A percentile compares a stretch with the other conserved stretches of the same genome.
Evolutionary conservation across 2,113 vertebrate species (phyloP).

Genomic region (Illadopsis cleaveri): DNA sequence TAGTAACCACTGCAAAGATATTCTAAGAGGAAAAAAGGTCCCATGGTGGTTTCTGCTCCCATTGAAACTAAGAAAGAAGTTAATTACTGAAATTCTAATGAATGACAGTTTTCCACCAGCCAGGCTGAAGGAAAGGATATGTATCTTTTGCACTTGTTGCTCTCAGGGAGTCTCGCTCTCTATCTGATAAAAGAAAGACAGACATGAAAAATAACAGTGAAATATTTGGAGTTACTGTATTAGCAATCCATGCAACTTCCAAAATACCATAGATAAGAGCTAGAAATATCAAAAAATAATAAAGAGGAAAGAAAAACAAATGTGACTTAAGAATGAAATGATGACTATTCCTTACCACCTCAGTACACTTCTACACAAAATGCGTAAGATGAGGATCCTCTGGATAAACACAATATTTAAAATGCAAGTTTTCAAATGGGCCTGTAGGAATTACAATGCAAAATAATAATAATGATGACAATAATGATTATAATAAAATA

Average conservation of each 20-base stretch:
- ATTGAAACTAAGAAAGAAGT: neutral
- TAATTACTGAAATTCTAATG: neutral
- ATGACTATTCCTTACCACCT: slow-evolving; percentile 19
- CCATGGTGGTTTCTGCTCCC: neutral
- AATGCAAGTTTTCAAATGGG: neutral
- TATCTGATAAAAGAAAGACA: slow-evolving; percentile 38
- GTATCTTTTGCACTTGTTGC: neutral
- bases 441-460: neutral
- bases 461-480: neutral
- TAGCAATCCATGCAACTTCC: slow-evolving; percentile 30
- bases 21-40: neutral
- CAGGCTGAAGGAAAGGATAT: neutral
- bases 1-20: neutral
- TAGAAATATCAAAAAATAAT: slow-evolving; percentile 40
- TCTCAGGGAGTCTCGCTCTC: neutral
- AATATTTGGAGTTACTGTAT: slow-evolving; percentile 17
- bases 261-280: slow-evolving; percentile 14
- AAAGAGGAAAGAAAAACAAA: slow-evolving; percentile 32
- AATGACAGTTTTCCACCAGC: neutral
- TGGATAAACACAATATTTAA: neutral
- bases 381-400: neutral
- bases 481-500: neutral
- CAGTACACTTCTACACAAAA: neutral
- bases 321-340: slow-evolving; percentile 4
- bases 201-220: slow-evolving; percentile 17